Evolutionary conservation across 1,140 invertebrate species (phyloP).

Genomic region (Sitophilus oryzae): DNA sequence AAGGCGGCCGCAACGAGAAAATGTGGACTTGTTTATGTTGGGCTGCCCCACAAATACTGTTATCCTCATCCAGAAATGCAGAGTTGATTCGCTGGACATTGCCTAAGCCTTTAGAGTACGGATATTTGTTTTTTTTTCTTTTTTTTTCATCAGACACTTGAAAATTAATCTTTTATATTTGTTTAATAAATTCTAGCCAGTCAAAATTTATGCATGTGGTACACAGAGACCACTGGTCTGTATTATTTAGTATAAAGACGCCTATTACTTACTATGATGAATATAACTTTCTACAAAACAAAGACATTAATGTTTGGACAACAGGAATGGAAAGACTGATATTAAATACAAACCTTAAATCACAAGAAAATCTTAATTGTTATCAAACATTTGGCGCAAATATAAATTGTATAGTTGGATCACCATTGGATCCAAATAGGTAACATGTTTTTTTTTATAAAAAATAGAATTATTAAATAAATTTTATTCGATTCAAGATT

Average conservation of each 20-base stretch:
- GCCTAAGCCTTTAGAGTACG: conserved; percentile 32
- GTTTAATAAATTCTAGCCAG: conserved; percentile 7
- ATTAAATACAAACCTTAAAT: conserved; percentile 51
- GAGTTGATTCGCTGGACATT: conserved; percentile 52
- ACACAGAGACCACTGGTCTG: conserved; percentile 43
- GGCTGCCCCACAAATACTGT: conserved; percentile 47
- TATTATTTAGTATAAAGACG: conserved; percentile 34
- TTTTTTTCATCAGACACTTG: too few relatives aligned
- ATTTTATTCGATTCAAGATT: conserved; percentile 45
- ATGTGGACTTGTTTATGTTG: conserved; percentile 52
- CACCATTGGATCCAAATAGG: conserved; percentile 64
- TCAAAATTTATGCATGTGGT: conserved; percentile 40
- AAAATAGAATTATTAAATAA: neutral
- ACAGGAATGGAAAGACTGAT: conserved; percentile 58
- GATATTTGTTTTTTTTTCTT: conserved; percentile 11
- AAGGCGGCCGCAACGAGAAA: conserved; percentile 34
- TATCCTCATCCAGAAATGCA: conserved; percentile 47
- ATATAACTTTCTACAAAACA: conserved; percentile 23
- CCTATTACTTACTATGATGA: conserved; percentile 25
- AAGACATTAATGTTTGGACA: conserved; percentile 50
- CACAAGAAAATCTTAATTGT: conserved; percentile 43
- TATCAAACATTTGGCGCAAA: conserved; percentile 61
- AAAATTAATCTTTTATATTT: neutral
- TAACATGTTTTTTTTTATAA: conserved; percentile 32
- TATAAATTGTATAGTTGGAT: conserved; percentile 58